A percentile compares a stretch with the other conserved stretches of the same genome.
Evolutionary conservation across 2,797 vertebrate species (phyloP).

Genomic region (Harpagifer antarcticus): DNA sequence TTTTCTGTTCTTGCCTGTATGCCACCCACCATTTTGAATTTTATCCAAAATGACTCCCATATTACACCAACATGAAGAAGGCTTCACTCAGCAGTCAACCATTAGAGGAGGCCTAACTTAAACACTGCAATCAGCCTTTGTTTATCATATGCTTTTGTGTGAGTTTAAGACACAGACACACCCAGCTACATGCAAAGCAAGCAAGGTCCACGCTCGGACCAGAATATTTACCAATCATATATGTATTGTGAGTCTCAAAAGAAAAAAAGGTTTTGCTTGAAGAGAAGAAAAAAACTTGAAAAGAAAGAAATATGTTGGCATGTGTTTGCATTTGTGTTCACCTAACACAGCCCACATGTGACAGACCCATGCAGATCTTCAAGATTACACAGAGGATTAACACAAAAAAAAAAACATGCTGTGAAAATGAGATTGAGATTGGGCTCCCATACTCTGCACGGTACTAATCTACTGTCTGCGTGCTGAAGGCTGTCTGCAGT

Average conservation of each 20-base stretch:
- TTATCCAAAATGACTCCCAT: slow-evolving; percentile 31
- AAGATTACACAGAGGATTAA: slow-evolving; percentile 16
- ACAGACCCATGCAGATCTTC: slow-evolving; percentile 15
- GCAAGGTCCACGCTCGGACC: slow-evolving; percentile 10
- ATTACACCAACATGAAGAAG: slow-evolving; percentile 21
- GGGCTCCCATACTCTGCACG: neutral
- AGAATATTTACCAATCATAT: neutral
- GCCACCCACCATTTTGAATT: slow-evolving; percentile 34
- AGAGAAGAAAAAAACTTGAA: slow-evolving; percentile 5
- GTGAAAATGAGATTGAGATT: slow-evolving; percentile 6
- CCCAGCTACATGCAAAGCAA: slow-evolving; percentile 42
- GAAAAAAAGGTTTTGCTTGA: slow-evolving; percentile 11
- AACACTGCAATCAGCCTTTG: slow-evolving; percentile 67
- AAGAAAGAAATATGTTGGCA: neutral
- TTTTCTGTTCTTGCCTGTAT: neutral
- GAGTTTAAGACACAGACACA: slow-evolving; percentile 66
- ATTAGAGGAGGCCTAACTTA: slow-evolving; percentile 56
- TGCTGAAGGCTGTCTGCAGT: slow-evolving; percentile 32
- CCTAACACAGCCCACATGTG: slow-evolving; percentile 13
- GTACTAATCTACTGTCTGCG: slow-evolving; percentile 29
- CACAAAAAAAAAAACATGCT: neutral
- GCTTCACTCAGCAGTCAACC: slow-evolving; percentile 56
- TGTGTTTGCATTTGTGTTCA: neutral
- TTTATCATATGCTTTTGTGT: slow-evolving; percentile 37
- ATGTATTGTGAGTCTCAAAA: neutral